Base-by-base conservation (phyloP, 2,888 invertebrate genomes). In the Troides oblongomaculatus region DNA sequence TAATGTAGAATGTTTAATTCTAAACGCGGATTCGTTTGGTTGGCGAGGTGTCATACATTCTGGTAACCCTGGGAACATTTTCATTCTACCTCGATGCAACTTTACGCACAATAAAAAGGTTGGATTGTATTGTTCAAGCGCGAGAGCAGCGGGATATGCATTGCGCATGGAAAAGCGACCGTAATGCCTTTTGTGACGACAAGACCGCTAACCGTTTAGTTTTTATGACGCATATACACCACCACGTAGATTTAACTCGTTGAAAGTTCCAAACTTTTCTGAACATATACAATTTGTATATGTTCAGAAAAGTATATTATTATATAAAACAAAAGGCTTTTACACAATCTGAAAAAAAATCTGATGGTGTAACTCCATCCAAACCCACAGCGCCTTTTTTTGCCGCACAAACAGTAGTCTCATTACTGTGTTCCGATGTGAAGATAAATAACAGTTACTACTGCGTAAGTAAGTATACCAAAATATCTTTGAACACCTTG, bases 81-180 rank as follows among this genome's bases (percentile, higher is more conserved):
- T 60, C 66, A 66, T 62, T 66, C 25, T 53, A 69, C 64, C 68
- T 56, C 60, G 39, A 69, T 69, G 60, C 43, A 64, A 64, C 64
- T 69, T 69, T 39, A 43, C 64, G 68, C 60, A 69, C 50, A 69
- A 69, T 69, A 64, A 60, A 64, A 64, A 60, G 43, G 64, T 64
- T 64, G 68, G 30, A 50, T 56, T 18, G 53, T 12, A 61, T 69
- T 69, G 64, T 69, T 64, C 53, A 18, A 56, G 25, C 61, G 64
- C 60, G 64, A 14, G 61, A 56, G 56, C 25, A 59, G 62, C 46
- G 62, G 62, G 53, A 68, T 68, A 68, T 68, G 21, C 39, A 60
- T 63, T 68, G 50, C 59, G 64, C 36, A 43, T 25, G 57, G 53
- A 53, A 66, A 60, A 68, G 58, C 63, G 50, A 39, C 36, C 14